These are phyloP conservation scores for Coptodon bakossiorum DNA, from an alignment of 2,113 vertebrate species.

Conservation along the genomic window DNA sequence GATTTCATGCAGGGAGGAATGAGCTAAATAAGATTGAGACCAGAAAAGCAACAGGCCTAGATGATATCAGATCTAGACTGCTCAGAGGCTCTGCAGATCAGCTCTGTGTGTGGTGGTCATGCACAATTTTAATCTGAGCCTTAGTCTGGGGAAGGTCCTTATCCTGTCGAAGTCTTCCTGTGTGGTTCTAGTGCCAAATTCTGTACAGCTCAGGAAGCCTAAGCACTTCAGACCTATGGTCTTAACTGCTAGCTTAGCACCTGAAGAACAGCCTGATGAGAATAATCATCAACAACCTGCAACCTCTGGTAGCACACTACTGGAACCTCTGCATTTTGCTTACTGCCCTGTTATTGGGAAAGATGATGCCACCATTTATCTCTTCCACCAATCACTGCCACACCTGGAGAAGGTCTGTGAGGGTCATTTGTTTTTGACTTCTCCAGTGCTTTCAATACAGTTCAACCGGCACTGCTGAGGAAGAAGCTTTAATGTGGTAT, in stretches of 20 bases:
- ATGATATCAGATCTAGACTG: background rate
- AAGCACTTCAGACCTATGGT: background rate
- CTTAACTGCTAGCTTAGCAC: background rate
- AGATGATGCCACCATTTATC: background rate
- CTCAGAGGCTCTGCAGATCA: background rate
- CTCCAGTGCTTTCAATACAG: background rate
- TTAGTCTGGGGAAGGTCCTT: background rate
- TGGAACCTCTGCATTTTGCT: background rate
- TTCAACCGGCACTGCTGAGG: background rate
- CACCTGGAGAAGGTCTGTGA: background rate
- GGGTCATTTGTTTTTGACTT: background rate
- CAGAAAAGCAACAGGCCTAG: background rate
- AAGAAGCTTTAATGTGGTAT: background rate
- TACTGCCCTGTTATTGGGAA: background rate
- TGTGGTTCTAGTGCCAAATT: background rate
- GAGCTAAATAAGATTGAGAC: background rate
- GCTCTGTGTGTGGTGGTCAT: background rate
- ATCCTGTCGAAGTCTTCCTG: background rate
- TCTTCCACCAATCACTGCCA: background rate
- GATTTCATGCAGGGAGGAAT: background rate
- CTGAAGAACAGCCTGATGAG: background rate
- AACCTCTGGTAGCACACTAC: background rate
- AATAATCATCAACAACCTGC: background rate
- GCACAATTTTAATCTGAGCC: background rate
- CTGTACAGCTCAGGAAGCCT: background rate